phyloP scores from a whole-genome alignment of 2,888 invertebrate genomes.

The Dichetophora obliterata region DNA sequence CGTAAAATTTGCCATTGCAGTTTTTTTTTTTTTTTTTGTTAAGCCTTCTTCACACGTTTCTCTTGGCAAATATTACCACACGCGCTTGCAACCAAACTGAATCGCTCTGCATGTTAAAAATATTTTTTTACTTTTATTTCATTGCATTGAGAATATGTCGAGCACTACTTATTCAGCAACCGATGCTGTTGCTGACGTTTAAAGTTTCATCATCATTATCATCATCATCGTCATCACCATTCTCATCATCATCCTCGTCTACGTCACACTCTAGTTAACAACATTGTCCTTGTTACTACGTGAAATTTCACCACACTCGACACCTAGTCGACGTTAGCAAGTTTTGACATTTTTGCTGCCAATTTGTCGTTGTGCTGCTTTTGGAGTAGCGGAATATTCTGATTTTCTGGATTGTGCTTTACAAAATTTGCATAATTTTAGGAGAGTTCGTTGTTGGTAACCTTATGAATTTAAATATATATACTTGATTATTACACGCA shows the following conservation, averaged over 20 bases:
- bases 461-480: constrained; percentile 17
- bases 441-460: neutral
- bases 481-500: neutral
- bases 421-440: constrained; percentile 25
- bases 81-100: neutral
- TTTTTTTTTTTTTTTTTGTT: too few species aligned
- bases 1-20: constrained; percentile 13
- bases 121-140: neutral
- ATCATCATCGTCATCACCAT: neutral
- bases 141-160: neutral
- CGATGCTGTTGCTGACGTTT: constrained; percentile 20
- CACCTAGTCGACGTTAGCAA: constrained; percentile 5
- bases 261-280: constrained; percentile 63
- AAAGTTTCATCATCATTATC: constrained; percentile 5
- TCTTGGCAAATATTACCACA: neutral
- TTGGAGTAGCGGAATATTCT: neutral
- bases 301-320: neutral
- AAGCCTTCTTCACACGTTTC: neutral
- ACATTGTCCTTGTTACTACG: constrained; percentile 53
- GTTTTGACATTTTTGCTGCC: constrained; percentile 20
- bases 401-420: constrained; percentile 12
- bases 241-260: constrained; percentile 48
- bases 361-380: neutral
- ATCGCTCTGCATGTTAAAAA: neutral
- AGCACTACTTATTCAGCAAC: neutral